A percentile compares a stretch with the other conserved stretches of the same genome.
Evolutionary conservation across 2,113 vertebrate genomes (phyloP).

Genomic region (Procavia capensis): DNA sequence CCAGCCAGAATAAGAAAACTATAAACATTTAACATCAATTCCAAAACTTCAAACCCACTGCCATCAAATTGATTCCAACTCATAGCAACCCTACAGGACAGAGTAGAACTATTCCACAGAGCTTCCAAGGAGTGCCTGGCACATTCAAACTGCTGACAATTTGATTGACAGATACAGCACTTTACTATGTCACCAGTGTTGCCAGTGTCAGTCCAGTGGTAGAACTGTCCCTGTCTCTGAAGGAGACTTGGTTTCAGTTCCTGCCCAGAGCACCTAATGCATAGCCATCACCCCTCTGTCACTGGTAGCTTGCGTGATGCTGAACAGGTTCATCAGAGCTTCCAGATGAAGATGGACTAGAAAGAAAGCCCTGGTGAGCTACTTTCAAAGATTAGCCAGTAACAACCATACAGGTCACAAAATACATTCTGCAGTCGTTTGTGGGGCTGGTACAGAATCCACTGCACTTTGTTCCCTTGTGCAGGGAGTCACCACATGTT

Average conservation of each 20-base stretch:
- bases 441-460: no score
- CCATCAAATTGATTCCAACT: no score
- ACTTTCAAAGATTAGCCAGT: background rate
- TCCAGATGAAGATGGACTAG: background rate
- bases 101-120: no score
- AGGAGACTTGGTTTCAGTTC: background rate
- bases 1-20: background rate
- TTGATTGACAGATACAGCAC: no score
- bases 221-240: background rate
- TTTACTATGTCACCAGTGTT: no score
- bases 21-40: background rate
- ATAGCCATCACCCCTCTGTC: background rate
- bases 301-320: background rate
- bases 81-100: no score
- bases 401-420: background rate
- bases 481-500: background rate
- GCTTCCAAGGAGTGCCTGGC: no score
- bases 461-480: background rate
- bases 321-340: background rate
- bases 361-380: background rate
- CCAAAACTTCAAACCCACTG: no score
- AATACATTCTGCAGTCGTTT: no score
- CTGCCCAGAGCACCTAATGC: background rate
- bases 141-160: no score
- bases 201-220: no score